Conservation (phyloP, 2,113 vertebrate genomes). For the Istiophorus platypterus region DNA sequence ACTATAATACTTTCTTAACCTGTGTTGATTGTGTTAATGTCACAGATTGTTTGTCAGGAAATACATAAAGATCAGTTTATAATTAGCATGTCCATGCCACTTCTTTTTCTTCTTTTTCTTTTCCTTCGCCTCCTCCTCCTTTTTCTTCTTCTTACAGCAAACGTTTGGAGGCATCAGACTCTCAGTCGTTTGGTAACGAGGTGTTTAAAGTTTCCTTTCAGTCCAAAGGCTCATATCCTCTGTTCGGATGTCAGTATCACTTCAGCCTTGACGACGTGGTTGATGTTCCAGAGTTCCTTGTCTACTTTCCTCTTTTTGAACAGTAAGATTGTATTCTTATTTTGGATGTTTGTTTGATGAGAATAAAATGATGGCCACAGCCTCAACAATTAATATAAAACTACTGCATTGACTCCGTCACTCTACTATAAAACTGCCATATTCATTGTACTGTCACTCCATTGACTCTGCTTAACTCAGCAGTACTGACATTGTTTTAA, state of each 20-base stretch:
- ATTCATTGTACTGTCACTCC: not conserved
- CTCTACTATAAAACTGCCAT: too few relatives aligned
- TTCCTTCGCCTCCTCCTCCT: not conserved
- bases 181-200: slow-evolving; percentile 94
- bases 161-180: slow-evolving; percentile 90
- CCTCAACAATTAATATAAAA: too few relatives aligned
- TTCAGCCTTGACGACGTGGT: slow-evolving; percentile 97
- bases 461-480: not conserved
- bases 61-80: not conserved
- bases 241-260: slow-evolving; percentile 97
- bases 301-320: slow-evolving; percentile 95
- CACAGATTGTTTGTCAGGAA: too few relatives aligned
- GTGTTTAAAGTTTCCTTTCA: slow-evolving; percentile 93
- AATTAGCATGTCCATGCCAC: too few relatives aligned
- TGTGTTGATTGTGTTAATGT: too few relatives aligned
- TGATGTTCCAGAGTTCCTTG: slow-evolving; percentile 96
- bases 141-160: slow-evolving; percentile 82
- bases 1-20: too few relatives aligned
- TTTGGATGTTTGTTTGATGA: not conserved
- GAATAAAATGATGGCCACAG: too few relatives aligned
- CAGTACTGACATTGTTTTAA: too few relatives aligned
- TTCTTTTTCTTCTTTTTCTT: too few relatives aligned
- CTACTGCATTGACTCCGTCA: too few relatives aligned
- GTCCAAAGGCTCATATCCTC: slow-evolving; percentile 91
- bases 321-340: slow-evolving; percentile 85